Percentiles rank a stretch among this genome's conserved stretches.
Evolutionary conservation across 2,888 invertebrate species (phyloP).

Genomic region (Pollenia angustigena): DNA sequence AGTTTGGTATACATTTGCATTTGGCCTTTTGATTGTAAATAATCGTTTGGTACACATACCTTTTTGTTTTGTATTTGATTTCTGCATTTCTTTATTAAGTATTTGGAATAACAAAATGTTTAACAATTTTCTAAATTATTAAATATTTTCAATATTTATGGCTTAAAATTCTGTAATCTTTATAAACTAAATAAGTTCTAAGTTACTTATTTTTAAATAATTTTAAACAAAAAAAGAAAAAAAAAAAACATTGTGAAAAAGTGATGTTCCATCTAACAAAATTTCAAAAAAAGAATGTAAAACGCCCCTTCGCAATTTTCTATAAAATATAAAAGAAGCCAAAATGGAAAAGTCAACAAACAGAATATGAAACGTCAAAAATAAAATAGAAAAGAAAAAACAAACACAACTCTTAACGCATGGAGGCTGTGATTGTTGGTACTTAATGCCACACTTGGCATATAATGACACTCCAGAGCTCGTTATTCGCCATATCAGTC

Average conservation of each 20-base stretch:
- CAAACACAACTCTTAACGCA: constrained; percentile 47
- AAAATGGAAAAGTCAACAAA: constrained; percentile 38
- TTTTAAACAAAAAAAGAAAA: neutral
- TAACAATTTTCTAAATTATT: too few relatives aligned
- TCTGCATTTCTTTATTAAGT: too few relatives aligned
- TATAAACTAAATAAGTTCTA: neutral
- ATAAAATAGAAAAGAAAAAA: constrained; percentile 8
- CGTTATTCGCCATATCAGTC: constrained; percentile 83
- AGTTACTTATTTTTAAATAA: constrained; percentile 28
- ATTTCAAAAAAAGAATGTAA: constrained; percentile 12
- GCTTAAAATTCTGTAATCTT: neutral
- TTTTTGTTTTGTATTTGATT: too few relatives aligned
- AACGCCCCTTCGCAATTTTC: constrained; percentile 56
- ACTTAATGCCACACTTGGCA: constrained; percentile 76
- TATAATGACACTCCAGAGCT: constrained; percentile 77
- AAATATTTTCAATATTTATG: neutral
- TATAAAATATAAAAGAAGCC: constrained; percentile 10
- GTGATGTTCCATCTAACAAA: constrained; percentile 46
- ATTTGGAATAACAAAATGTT: too few relatives aligned
- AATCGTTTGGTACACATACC: too few relatives aligned
- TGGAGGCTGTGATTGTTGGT: constrained; percentile 68
- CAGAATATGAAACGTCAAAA: constrained; percentile 45
- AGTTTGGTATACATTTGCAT: too few relatives aligned
- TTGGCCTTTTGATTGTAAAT: too few relatives aligned
- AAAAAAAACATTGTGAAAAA: constrained; percentile 12